Evolutionary conservation across 2,888 invertebrate species (phyloP), one percentile per base, ranked within the genome.

Genomic region (Scaptodrosophila latifasciaeformis): DNA sequence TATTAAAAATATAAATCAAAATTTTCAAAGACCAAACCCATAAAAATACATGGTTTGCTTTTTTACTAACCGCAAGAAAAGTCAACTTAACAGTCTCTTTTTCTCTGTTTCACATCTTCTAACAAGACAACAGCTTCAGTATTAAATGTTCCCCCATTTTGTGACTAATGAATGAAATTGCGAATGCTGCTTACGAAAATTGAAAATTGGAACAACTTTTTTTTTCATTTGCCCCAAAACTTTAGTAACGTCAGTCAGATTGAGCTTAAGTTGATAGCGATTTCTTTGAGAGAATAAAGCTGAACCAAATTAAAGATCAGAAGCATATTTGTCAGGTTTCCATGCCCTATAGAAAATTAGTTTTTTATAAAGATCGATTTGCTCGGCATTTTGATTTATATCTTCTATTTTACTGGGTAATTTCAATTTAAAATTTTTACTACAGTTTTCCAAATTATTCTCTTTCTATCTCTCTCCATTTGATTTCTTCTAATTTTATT

Each of bases 11-110:
- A 42, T 7, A 15, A 58, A 43, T 44, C 24, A 59, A 35, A 44
- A 34, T 45, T 34, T 37, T 17, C 40, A 9, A 27, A 59, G 61
- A 70, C 55, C 53, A 63, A 60, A 19, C 78, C 71, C 58, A 68
- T 54, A 63, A 54, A 48, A 48, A 35, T 58, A 68, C 56, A 64
- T 71, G 76, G 72, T 66, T 69, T 69, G 79, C 72, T 72, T n/a
- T n/a, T n/a, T 72, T 58, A 72, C 72, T 72, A 72, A 72, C 72
- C 46, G 62, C 71, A 65, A 70, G 15, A 24, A 58, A 46, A 31
- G 58, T 66, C 76, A n/a, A n/a, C n/a, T 7, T 24, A 24, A 24
- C 24, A 24, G 4, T 7, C 24, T 3, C 3, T 24, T 24, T 3
- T 3, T 24, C 4, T 7, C 24, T 24, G 24, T 24, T 24, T 3